Percentiles rank a stretch among this genome's conserved stretches.
phyloP scores from a whole-genome alignment of 2,113 vertebrate genomes.

The Ciconia boyciana region DNA sequence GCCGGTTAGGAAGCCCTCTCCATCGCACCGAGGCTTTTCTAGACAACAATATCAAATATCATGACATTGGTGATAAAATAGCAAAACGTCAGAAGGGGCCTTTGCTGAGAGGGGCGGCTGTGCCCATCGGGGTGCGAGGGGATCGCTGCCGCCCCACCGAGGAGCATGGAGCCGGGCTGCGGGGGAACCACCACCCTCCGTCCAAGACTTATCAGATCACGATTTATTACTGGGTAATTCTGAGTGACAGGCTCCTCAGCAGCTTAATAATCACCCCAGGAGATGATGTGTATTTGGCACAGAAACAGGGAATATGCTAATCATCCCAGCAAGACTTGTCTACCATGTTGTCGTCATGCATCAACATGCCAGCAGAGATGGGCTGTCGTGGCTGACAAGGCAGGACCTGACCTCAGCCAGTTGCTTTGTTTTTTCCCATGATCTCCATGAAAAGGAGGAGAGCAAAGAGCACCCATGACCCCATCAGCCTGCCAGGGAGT shows the following conservation, averaged over 20 bases:
- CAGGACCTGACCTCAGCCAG: background rate
- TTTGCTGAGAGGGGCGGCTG: background rate
- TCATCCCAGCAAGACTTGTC: background rate
- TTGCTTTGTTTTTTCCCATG: too few species aligned
- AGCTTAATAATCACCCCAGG: background rate
- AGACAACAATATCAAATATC: background rate
- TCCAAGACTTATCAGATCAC: background rate
- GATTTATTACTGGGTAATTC: background rate
- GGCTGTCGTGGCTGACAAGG: background rate
- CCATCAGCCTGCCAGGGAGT: background rate
- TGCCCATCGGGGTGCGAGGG: rapidly evolving
- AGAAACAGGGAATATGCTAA: background rate
- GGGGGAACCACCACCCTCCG: background rate
- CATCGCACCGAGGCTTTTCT: background rate
- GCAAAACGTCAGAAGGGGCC: background rate
- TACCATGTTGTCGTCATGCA: rapidly evolving
- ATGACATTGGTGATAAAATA: rapidly evolving
- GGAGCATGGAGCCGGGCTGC: background rate
- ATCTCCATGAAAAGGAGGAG: background rate
- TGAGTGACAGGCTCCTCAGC: background rate
- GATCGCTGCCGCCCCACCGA: rapidly evolving
- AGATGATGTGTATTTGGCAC: background rate
- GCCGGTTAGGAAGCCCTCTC: background rate
- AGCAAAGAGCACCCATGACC: background rate
- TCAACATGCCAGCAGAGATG: rapidly evolving